Conservation (phyloP, 30 jellyfish, hydroid and myxozoan species). For the Catostylus mosaicus region DNA sequence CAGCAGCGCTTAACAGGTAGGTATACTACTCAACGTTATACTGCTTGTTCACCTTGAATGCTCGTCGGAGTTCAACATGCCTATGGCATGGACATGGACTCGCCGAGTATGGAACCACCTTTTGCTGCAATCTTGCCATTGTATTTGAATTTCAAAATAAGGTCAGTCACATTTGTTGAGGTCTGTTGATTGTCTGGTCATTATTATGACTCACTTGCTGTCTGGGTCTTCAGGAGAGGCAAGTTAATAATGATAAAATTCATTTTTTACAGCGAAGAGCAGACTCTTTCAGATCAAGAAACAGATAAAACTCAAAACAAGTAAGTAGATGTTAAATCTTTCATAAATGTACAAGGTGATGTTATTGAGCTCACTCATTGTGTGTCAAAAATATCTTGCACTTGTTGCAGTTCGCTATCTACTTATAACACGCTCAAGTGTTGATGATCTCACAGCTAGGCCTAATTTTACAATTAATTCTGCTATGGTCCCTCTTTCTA, state of each 20-base stretch:
- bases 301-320: conserved; percentile 50
- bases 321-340: conserved; percentile 34
- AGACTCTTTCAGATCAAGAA: conserved; percentile 68
- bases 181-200: conserved; percentile 1
- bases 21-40: conserved; percentile 9
- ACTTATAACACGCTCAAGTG: too few species aligned
- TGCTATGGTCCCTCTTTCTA: too few species aligned
- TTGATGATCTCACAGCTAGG: too few species aligned
- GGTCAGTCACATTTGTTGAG: conserved; percentile 41
- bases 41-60: conserved; percentile 27
- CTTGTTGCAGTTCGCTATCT: too few species aligned
- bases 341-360: too few species aligned
- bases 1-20: conserved; percentile 42
- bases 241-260: conserved; percentile 15
- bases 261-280: conserved; percentile 71
- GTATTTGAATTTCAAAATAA: conserved; percentile 47
- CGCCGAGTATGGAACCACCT: conserved; percentile 78
- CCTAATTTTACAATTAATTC: too few species aligned
- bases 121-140: conserved; percentile 61
- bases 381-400: too few species aligned
- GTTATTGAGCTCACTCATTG: too few species aligned
- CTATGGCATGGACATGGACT: conserved; percentile 61
- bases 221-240: not conserved
- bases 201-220: conserved; percentile 1
- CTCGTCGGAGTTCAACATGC: conserved; percentile 48